phyloP scores from a whole-genome alignment of 2,888 invertebrate species.

The Lamellibrachia satsuma region DNA sequence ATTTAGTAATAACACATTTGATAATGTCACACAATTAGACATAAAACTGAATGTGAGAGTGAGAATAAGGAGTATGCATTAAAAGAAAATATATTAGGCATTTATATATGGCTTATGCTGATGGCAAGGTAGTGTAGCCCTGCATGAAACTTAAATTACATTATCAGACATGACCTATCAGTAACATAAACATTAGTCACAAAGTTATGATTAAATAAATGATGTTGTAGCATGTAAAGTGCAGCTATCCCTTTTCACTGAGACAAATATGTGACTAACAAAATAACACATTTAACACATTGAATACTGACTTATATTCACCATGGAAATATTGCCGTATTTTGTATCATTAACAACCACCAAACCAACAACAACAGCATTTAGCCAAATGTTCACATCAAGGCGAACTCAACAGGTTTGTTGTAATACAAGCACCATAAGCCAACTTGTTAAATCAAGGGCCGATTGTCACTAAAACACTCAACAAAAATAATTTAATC shows the following conservation, averaged over 20 bases:
- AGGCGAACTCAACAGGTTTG: not conserved
- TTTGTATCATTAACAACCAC: not conserved
- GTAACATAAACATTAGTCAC: not conserved
- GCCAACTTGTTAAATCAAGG: not conserved
- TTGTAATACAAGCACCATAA: constrained; percentile 11
- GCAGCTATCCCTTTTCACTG: not conserved
- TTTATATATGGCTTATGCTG: not conserved
- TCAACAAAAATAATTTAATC: not conserved
- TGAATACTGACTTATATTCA: constrained; percentile 3
- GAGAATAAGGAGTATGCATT: not conserved
- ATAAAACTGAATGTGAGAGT: not conserved
- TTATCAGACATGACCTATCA: not conserved
- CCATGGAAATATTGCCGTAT: not conserved
- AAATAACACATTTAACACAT: not conserved
- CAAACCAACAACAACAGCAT: not conserved
- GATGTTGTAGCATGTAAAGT: not conserved
- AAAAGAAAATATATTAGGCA: not conserved
- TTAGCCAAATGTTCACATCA: not conserved
- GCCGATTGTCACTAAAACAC: constrained; percentile 4
- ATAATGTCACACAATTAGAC: not conserved
- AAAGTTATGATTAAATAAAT: not conserved
- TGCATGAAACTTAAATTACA: not conserved
- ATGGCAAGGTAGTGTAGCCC: not conserved
- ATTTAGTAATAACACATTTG: not conserved
- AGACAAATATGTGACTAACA: not conserved